Evolutionary conservation across 2,113 vertebrate species (phyloP).

Genomic region (Coreoperca whiteheadi): DNA sequence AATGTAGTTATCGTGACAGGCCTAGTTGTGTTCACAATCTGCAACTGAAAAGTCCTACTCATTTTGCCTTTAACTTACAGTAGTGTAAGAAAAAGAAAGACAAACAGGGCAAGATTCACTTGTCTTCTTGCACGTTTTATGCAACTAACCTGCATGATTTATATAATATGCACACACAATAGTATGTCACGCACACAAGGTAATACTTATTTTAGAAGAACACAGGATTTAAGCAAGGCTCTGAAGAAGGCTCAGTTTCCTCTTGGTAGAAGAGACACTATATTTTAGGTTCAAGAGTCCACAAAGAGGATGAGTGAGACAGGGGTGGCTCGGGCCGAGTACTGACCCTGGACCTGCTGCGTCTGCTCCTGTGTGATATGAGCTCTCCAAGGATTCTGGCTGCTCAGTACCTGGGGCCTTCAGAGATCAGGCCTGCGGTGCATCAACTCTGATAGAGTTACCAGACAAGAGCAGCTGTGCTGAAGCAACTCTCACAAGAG

Average conservation of each 20-base stretch:
- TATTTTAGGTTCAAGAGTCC: slow-evolving; percentile 14
- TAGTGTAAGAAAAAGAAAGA: too few relatives aligned
- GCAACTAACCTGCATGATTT: neutral
- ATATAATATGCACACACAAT: neutral
- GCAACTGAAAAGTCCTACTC: too few relatives aligned
- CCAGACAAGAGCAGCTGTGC: slow-evolving; percentile 31
- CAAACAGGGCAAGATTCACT: neutral
- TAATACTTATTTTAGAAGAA: neutral
- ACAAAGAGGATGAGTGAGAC: slow-evolving; percentile 38
- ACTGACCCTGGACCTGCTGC: slow-evolving; percentile 50
- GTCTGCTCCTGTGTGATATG: slow-evolving; percentile 66
- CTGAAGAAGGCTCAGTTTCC: slow-evolving; percentile 17
- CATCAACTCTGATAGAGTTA: slow-evolving; percentile 60
- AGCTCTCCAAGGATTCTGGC: slow-evolving; percentile 44
- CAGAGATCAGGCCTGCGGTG: slow-evolving; percentile 44
- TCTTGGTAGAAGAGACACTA: slow-evolving; percentile 19
- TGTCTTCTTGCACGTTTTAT: neutral
- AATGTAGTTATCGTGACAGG: too few relatives aligned
- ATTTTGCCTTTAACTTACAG: too few relatives aligned
- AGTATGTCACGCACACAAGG: neutral
- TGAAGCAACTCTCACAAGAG: slow-evolving; percentile 11
- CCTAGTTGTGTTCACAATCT: too few relatives aligned
- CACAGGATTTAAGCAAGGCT: slow-evolving; percentile 4
- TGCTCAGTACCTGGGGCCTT: slow-evolving; percentile 33
- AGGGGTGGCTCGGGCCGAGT: neutral